phyloP scores from a whole-genome alignment of 2,797 vertebrate genomes.

The Octomys mimax region DNA sequence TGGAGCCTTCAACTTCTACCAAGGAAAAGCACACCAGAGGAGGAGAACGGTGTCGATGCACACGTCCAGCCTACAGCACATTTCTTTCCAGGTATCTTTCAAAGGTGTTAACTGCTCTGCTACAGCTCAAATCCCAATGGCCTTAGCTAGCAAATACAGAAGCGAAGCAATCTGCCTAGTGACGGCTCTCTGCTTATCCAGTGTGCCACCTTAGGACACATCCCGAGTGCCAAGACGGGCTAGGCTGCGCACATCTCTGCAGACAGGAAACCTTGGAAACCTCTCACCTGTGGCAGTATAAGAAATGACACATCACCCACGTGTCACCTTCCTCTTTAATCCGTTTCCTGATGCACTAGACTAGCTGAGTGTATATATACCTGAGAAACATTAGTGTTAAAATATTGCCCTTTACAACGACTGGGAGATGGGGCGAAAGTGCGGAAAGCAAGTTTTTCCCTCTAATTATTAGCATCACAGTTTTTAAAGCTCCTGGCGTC shows the following conservation, averaged over 20 bases:
- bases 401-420: constrained; percentile 90
- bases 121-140: constrained; percentile 16
- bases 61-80: neutral
- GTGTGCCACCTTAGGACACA: neutral
- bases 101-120: constrained; percentile 34
- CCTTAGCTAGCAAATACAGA: constrained; percentile 28
- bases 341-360: constrained; percentile 79
- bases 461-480: constrained; percentile 69
- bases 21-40: constrained; percentile 2
- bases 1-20: neutral
- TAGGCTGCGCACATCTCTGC: neutral
- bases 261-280: neutral
- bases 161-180: neutral
- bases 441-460: constrained; percentile 83
- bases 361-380: constrained; percentile 87
- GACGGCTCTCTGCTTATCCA: constrained; percentile 35
- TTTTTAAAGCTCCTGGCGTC: constrained; percentile 80
- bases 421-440: constrained; percentile 83
- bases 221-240: neutral
- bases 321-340: constrained; percentile 72
- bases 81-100: constrained; percentile 26
- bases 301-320: constrained; percentile 56
- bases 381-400: constrained; percentile 91
- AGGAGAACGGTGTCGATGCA: neutral
- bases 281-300: constrained; percentile 67